phyloP scores from a whole-genome alignment of 1,140 invertebrate genomes.

The Microplitis demolitor region DNA sequence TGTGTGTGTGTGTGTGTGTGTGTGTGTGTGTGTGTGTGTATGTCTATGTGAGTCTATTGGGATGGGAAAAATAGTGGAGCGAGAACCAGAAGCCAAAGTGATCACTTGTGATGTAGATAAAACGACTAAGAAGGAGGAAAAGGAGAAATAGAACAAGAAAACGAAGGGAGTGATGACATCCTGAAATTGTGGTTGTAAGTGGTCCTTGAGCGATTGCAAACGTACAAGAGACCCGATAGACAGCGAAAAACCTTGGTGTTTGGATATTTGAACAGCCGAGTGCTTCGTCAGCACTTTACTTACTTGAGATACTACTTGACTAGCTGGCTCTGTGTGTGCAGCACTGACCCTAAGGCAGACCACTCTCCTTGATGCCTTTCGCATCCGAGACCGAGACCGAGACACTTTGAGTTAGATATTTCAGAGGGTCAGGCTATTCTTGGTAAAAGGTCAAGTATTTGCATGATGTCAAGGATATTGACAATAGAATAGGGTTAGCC shows the following conservation, averaged over 20 bases:
- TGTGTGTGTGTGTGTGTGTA: not conserved
- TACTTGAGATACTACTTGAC: too few species aligned
- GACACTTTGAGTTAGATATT: not conserved
- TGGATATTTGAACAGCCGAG: slow-evolving; percentile 59
- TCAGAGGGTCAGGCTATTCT: not conserved
- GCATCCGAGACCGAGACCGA: not conserved
- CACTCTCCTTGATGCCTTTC: not conserved
- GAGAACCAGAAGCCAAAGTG: slow-evolving; percentile 10
- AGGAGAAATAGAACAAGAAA: not conserved
- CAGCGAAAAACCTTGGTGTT: slow-evolving; percentile 60
- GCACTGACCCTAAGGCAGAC: not conserved
- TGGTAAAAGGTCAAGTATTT: slow-evolving; percentile 11
- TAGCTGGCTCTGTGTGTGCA: not conserved
- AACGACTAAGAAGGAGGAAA: not conserved
- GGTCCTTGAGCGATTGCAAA: slow-evolving; percentile 29
- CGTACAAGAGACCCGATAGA: slow-evolving; percentile 32
- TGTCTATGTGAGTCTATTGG: slow-evolving; percentile 1
- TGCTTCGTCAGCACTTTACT: slow-evolving; percentile 53
- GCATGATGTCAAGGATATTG: not conserved
- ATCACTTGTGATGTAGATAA: not conserved
- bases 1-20: too few species aligned
- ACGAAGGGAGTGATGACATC: not conserved
- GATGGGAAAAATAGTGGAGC: not conserved
- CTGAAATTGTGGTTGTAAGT: slow-evolving; percentile 28
- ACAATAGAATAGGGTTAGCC: slow-evolving; percentile 16